These are phyloP conservation scores for Brenthis hecate DNA, from an alignment of 2,888 invertebrate species.

Conservation along the genomic window DNA sequence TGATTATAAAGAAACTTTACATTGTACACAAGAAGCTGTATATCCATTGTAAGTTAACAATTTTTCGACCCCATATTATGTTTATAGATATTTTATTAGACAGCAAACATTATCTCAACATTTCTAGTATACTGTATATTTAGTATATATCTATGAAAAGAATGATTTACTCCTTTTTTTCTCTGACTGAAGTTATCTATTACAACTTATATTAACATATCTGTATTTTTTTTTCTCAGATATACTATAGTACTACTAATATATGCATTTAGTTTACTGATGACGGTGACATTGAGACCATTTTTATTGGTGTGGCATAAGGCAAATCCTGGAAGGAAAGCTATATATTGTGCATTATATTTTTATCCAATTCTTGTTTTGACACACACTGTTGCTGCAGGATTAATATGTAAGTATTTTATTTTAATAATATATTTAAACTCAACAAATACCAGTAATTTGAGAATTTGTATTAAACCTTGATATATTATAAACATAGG, in stretches of 20 bases:
- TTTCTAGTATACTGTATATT: not conserved
- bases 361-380: conserved; percentile 94
- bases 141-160: not conserved
- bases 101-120: too few relatives aligned
- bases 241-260: conserved; percentile 96
- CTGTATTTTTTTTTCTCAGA: conserved; percentile 77
- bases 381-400: conserved; percentile 93
- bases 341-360: conserved; percentile 96
- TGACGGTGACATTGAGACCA: conserved; percentile 91
- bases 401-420: conserved; percentile 90
- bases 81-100: too few relatives aligned
- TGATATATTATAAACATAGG: too few relatives aligned
- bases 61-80: too few relatives aligned
- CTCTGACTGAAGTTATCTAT: too few relatives aligned
- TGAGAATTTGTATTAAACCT: too few relatives aligned
- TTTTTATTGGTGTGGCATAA: conserved; percentile 86
- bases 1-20: conserved; percentile 92
- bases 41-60: conserved; percentile 92
- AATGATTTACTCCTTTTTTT: too few relatives aligned
- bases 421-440: not conserved
- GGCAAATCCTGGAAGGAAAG: conserved; percentile 87
- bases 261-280: conserved; percentile 90
- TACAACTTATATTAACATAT: not conserved
- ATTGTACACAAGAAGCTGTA: conserved; percentile 98
- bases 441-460: too few relatives aligned